Evolutionary conservation across 35 echinoderm and acorn worm species (phyloP).

Genomic region (Chiridota heheva): DNA sequence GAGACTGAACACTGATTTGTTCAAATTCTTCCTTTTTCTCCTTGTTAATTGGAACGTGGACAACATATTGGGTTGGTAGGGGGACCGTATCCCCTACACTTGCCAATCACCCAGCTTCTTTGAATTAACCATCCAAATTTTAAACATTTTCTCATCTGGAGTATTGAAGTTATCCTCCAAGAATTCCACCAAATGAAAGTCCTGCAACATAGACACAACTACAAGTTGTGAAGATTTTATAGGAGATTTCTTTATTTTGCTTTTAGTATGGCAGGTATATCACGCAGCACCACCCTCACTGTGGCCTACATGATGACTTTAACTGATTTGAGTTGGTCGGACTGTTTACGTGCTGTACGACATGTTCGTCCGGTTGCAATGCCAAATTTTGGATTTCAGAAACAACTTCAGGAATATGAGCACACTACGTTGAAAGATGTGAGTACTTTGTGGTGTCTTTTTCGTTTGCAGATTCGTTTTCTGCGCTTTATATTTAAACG

Average conservation of each 20-base stretch:
- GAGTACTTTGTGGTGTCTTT: neutral
- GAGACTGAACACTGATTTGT: no score
- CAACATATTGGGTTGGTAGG: no score
- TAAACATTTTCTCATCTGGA: no score
- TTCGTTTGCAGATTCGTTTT: neutral
- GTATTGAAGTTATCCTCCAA: neutral
- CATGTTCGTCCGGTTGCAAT: conserved; percentile 67
- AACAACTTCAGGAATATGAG: conserved; percentile 87
- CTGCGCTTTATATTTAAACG: neutral
- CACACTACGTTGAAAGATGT: conserved; percentile 71
- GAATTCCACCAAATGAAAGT: neutral
- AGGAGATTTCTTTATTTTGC: neutral
- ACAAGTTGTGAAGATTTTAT: neutral
- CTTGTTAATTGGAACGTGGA: no score
- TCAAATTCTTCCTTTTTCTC: no score
- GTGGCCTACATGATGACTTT: conserved; percentile 96
- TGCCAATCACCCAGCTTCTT: neutral
- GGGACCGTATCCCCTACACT: neutral
- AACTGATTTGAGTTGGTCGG: conserved; percentile 77
- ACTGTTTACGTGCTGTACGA: conserved; percentile 72
- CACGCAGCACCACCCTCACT: conserved; percentile 79
- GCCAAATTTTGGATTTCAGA: conserved; percentile 98
- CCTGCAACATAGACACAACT: neutral
- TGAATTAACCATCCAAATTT: neutral
- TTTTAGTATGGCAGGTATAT: conserved; percentile 85